These are phyloP conservation scores for Dendropsophus ebraccatus DNA, from an alignment of 2,113 vertebrate genomes.

Conservation along the genomic window DNA sequence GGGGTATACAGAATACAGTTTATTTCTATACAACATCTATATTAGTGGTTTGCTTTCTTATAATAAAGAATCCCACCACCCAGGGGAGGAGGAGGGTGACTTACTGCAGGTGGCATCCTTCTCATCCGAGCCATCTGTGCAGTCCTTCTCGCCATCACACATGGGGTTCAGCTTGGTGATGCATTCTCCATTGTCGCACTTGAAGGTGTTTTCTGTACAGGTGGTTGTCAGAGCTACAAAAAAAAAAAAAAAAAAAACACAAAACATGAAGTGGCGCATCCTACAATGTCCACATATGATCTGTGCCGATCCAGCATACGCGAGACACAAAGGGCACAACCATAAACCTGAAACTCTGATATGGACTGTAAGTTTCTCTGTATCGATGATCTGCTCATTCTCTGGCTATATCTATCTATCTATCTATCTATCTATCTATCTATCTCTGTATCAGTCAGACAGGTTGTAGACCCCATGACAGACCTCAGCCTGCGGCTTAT, in stretches of 20 bases:
- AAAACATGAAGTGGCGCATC: not conserved
- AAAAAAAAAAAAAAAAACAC: not conserved
- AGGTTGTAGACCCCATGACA: too few relatives aligned
- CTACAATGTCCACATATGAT: not conserved
- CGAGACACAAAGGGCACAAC: not conserved
- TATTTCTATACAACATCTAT: too few relatives aligned
- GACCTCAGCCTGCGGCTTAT: too few relatives aligned
- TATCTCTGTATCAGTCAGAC: too few relatives aligned
- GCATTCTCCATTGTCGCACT: conserved; percentile 77
- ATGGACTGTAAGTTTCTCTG: too few relatives aligned
- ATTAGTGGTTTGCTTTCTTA: too few relatives aligned
- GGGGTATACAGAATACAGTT: too few relatives aligned
- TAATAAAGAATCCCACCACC: too few relatives aligned
- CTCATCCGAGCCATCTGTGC: conserved; percentile 84
- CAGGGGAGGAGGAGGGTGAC: conserved; percentile 34
- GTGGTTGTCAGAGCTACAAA: not conserved
- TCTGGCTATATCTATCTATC: too few relatives aligned
- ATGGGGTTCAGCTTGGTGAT: conserved; percentile 84
- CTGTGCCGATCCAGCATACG: not conserved
- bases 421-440: too few relatives aligned
- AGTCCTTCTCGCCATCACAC: conserved; percentile 82
- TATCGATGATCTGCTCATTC: too few relatives aligned
- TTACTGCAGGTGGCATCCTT: conserved; percentile 76
- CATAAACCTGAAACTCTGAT: too few relatives aligned
- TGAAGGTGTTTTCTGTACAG: conserved; percentile 80